Percentiles rank a stretch among this genome's conserved stretches.
phyloP scores from a whole-genome alignment of 2,888 invertebrate species.

The Melipona bicolor region DNA sequence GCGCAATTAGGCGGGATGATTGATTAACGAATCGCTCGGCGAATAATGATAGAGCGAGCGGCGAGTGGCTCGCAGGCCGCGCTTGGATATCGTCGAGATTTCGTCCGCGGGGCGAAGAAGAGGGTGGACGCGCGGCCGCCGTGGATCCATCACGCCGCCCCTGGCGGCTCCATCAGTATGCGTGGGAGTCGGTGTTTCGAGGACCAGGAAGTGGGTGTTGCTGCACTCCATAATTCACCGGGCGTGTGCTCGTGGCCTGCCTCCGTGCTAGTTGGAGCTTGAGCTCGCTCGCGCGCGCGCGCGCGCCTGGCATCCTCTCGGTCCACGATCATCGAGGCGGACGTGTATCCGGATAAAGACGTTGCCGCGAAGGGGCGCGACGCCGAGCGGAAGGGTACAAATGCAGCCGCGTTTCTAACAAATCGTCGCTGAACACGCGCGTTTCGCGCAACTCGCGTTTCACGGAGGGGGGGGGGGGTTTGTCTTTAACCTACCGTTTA shows the following conservation, averaged over 20 bases:
- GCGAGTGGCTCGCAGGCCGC: constrained; percentile 8
- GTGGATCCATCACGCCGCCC: constrained; percentile 64
- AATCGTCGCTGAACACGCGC: constrained; percentile 58
- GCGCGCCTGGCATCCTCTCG: constrained; percentile 6
- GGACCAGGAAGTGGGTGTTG: constrained; percentile 78
- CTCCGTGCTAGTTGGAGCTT: constrained; percentile 37
- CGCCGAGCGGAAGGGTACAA: constrained; percentile 74
- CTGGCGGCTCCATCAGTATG: constrained; percentile 64
- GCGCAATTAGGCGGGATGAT: constrained; percentile 67
- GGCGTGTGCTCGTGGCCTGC: constrained; percentile 50
- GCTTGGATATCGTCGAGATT: constrained; percentile 38
- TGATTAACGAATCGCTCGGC: constrained; percentile 70
- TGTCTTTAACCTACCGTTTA: constrained; percentile 5
- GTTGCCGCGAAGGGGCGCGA: constrained; percentile 71
- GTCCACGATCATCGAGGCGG: constrained; percentile 51
- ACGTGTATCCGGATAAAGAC: constrained; percentile 71
- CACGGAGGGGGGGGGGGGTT: too few relatives aligned
- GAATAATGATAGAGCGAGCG: constrained; percentile 67
- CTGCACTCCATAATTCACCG: constrained; percentile 78
- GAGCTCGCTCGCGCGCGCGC: background rate
- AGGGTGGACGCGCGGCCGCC: constrained; percentile 21
- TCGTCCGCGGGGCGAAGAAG: constrained; percentile 18
- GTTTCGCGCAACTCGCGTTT: background rate
- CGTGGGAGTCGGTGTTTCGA: constrained; percentile 73
- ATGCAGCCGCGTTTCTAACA: constrained; percentile 70